Base-by-base conservation (phyloP, 1,140 invertebrate species). In the Drosophila lowei region DNA sequence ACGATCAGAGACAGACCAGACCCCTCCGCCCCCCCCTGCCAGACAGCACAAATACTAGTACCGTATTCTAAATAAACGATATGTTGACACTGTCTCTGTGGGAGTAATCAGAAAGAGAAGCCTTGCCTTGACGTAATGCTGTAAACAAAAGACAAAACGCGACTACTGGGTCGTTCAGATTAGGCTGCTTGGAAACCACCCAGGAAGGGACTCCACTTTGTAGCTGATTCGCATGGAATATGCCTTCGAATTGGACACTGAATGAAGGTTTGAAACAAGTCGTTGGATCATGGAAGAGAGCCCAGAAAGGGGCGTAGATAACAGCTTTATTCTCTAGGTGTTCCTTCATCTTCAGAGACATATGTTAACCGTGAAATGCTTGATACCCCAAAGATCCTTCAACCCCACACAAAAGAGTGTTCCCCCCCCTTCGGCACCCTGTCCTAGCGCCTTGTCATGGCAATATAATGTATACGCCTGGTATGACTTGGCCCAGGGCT, bases 401-500 rank as follows among this genome's bases (percentile, higher is more conserved):
- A 38, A 3, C 11, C 42, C 56, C 28, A 7, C 9, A 23, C 7
- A 34, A 9, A 34, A 9, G 30, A 34, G 30, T 30, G 7, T 3
- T 34, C 28, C 28, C 28, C 30, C 23, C 18, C 62, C 23, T n/a
- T 46, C 18, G 1, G n/a, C 28, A 38, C 47, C 42, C 54, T 49
- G 0, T 34, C 9, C 2, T 3, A 13, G 34, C 34, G 43, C 57
- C 63, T 77, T 84, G 66, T 59, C 64, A 55, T 42, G 1, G 9
- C 38, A 71, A 85, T 85, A 84, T 79, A 65, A 59, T 43, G 68
- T 44, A 84, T 85, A 85, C 77, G 80, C 81, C 59, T 58, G 50
- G 68, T 86, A 53, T 65, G 11, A 11, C 34, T 38, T 38, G 11
- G 81, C 67, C 65, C 80, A 50, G 38, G 54, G 57, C 81, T n/a